These are phyloP conservation scores for Hyles euphorbiae DNA, from an alignment of 1,140 invertebrate species.

Conservation along the genomic window DNA sequence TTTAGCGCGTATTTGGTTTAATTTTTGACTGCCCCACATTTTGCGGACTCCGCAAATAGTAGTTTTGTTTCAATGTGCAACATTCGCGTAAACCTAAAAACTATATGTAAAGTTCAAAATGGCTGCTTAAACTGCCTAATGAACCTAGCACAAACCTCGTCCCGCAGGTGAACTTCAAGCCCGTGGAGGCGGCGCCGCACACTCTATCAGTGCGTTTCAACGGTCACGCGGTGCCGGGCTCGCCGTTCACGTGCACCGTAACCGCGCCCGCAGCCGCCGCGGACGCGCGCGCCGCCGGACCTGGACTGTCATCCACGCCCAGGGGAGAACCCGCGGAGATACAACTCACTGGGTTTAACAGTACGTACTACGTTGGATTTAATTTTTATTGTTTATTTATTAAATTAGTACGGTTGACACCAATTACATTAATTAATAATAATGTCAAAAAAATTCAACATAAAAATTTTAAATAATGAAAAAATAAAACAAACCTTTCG, in stretches of 20 bases:
- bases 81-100: no score
- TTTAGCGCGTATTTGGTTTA: no score
- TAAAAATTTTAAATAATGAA: no score
- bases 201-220: conserved; percentile 96
- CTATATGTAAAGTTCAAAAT: no score
- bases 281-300: conserved; percentile 73
- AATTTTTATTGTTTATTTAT: no score
- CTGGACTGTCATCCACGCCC: conserved; percentile 77
- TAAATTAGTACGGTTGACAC: no score
- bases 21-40: no score
- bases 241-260: conserved; percentile 91
- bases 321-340: conserved; percentile 76
- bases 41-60: no score
- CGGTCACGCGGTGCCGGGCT: conserved; percentile 94
- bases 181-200: conserved; percentile 92
- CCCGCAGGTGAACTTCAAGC: conserved; percentile 94
- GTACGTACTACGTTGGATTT: conserved; percentile 35
- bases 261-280: conserved; percentile 49
- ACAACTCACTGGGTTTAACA: conserved; percentile 74
- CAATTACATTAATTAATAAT: no score
- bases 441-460: no score
- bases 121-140: background rate
- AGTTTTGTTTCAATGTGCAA: no score
- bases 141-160: background rate
- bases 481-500: no score